Evolutionary conservation across 2,113 vertebrate species (phyloP).

Genomic region (Piprites chloris): DNA sequence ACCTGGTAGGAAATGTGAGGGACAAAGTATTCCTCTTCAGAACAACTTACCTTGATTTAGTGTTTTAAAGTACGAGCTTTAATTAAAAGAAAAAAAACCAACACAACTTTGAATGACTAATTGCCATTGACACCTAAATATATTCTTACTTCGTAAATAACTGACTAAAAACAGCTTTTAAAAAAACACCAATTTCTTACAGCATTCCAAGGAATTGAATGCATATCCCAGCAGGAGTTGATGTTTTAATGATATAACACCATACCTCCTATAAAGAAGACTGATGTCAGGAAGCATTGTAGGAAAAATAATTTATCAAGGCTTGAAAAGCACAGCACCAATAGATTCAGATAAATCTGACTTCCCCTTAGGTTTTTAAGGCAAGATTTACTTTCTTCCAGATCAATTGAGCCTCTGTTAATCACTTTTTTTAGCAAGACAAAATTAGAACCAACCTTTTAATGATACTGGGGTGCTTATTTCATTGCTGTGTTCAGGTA

Average conservation of each 20-base stretch:
- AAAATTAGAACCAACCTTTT: not conserved
- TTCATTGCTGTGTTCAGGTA: not conserved
- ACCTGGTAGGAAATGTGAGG: not conserved
- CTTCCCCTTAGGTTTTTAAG: not conserved
- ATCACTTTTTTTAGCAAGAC: not conserved
- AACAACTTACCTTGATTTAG: slow-evolving; percentile 9
- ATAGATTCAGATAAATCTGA: not conserved
- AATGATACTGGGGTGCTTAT: not conserved
- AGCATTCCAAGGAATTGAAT: not conserved
- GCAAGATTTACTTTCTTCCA: not conserved
- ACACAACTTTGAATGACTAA: not conserved
- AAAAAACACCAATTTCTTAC: not conserved
- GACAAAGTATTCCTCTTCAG: slow-evolving; percentile 27
- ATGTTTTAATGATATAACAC: slow-evolving; percentile 20
- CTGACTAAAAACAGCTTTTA: not conserved
- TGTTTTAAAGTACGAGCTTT: slow-evolving; percentile 18
- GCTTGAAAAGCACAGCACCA: not conserved
- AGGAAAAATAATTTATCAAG: slow-evolving; percentile 2
- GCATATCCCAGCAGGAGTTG: not conserved
- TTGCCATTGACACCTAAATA: slow-evolving; percentile 29
- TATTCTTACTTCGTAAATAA: slow-evolving; percentile 15
- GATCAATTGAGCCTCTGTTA: not conserved
- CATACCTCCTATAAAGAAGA: not conserved
- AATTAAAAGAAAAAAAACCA: slow-evolving; percentile 42
- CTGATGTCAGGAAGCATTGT: not conserved